These are phyloP conservation scores for Cerceris rybyensis DNA, from an alignment of 2,888 invertebrate species.

Conservation along the genomic window DNA sequence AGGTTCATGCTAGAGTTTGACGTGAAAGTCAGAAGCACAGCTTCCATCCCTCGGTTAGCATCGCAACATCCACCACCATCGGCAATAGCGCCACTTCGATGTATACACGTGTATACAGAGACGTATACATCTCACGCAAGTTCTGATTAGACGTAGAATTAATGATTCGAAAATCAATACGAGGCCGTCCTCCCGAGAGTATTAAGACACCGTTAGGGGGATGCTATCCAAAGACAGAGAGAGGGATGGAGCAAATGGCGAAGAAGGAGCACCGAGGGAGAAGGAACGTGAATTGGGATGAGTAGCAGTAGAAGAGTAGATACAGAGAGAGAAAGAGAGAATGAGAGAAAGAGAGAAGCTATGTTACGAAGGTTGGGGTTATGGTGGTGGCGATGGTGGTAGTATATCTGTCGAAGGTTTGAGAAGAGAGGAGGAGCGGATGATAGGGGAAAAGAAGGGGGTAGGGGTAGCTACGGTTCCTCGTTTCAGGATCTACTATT, in stretches of 20 bases:
- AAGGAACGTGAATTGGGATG: slow-evolving; percentile 37
- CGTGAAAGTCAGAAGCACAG: slow-evolving; percentile 50
- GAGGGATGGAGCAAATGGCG: slow-evolving; percentile 47
- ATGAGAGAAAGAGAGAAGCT: slow-evolving; percentile 38
- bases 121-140: slow-evolving; percentile 48
- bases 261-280: slow-evolving; percentile 30
- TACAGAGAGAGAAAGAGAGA: slow-evolving; percentile 42
- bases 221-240: slow-evolving; percentile 67
- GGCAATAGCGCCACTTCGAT: slow-evolving; percentile 22
- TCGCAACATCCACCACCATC: slow-evolving; percentile 27
- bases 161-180: slow-evolving; percentile 82
- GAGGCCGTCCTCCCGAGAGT: slow-evolving; percentile 71
- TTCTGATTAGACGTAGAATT: slow-evolving; percentile 81
- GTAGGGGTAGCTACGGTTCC: slow-evolving; percentile 53
- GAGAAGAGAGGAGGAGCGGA: not conserved
- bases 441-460: slow-evolving; percentile 29
- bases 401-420: slow-evolving; percentile 53
- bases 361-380: slow-evolving; percentile 44
- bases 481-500: slow-evolving; percentile 76
- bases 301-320: slow-evolving; percentile 39
- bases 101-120: slow-evolving; percentile 12
- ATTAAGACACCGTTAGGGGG: slow-evolving; percentile 74
- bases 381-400: slow-evolving; percentile 51
- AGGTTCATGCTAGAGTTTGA: slow-evolving; percentile 45
- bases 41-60: slow-evolving; percentile 37